Evolutionary conservation across 1,140 invertebrate species (phyloP), one percentile per base, ranked within the genome.

Genomic region (Orius insidiosus): DNA sequence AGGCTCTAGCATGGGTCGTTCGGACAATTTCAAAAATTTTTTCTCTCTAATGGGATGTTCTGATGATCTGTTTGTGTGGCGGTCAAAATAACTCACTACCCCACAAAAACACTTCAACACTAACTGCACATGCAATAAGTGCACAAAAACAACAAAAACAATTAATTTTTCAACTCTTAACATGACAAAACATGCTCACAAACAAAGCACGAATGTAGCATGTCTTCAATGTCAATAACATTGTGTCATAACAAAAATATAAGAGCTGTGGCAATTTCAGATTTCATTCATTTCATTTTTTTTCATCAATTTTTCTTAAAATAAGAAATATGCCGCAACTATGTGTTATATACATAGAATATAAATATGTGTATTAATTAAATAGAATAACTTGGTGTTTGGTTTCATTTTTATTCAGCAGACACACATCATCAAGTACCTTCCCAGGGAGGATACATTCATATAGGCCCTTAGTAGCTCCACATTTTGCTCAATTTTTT

Each of bases 201-300:
- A 24, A 24, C 24, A 38, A 30, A 39, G 48, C 42, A 49, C 44
- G 48, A 45, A 49, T 45, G 42, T 42, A 16, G 42, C 48, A 45
- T 45, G 48, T 31, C 11, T 3, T 24, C 24, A 24, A 45, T 35
- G 16, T 37, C 31, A 45, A 45, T 36, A 45, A 35, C 42, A 40
- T 30, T 32, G 15, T 35, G 43, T 44, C 19, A 46, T 33, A 37
- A 45, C 46, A 41, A 34, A 41, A 45, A 40, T 45, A n/a, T 16
- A 13, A 41, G 32, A 50, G 48, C 45, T 49, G 43, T 49, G 48
- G 44, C 48, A 46, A 33, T 46, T 46, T 49, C 30, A 14, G 13
- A n/a, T 41, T 30, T 24, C 31, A 15, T 42, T 18, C 19, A 42
- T 40, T 35, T 48, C 38, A 16, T 33, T 48, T 30, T 24, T 38